A percentile compares a stretch with the other conserved stretches of the same genome.
These are phyloP conservation scores for Anadara kagoshimensis DNA, from an alignment of 1,140 invertebrate genomes.

Conservation along the genomic window DNA sequence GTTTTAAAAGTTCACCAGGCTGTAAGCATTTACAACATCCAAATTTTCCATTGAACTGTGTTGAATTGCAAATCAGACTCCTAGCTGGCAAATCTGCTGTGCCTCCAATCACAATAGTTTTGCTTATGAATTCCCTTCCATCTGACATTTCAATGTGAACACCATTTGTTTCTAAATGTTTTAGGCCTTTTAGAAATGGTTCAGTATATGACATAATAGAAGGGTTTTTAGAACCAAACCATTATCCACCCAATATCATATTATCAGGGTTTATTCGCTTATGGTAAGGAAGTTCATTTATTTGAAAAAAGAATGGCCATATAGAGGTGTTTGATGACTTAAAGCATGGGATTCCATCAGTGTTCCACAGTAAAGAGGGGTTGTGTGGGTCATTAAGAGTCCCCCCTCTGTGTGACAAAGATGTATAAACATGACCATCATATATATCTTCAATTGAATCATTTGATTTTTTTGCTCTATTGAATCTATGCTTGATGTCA, in stretches of 20 bases:
- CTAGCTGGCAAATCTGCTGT: constrained; percentile 24
- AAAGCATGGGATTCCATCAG: constrained; percentile 21
- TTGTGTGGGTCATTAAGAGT: background rate
- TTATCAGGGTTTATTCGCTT: constrained; percentile 2
- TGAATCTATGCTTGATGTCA: constrained; percentile 5
- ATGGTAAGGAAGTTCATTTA: constrained; percentile 14
- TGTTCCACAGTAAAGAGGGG: constrained; percentile 20
- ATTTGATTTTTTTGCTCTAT: background rate
- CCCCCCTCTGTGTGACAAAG: background rate
- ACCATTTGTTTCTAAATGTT: background rate
- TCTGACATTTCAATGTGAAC: background rate
- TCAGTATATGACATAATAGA: constrained; percentile 8
- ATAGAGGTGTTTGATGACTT: constrained; percentile 15
- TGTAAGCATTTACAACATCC: constrained; percentile 13
- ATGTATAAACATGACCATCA: constrained; percentile 2
- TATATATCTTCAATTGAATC: constrained; percentile 1
- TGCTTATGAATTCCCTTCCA: constrained; percentile 5
- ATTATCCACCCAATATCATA: constrained; percentile 15
- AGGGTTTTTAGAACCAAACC: constrained; percentile 18
- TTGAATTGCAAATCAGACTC: constrained; percentile 8
- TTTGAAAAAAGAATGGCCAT: constrained; percentile 17
- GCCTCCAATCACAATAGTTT: constrained; percentile 19
- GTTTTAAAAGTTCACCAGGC: constrained; percentile 9
- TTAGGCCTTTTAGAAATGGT: constrained; percentile 11
- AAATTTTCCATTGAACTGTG: constrained; percentile 24